phyloP scores from a whole-genome alignment of 2,888 invertebrate species.

The Unio pictorum region DNA sequence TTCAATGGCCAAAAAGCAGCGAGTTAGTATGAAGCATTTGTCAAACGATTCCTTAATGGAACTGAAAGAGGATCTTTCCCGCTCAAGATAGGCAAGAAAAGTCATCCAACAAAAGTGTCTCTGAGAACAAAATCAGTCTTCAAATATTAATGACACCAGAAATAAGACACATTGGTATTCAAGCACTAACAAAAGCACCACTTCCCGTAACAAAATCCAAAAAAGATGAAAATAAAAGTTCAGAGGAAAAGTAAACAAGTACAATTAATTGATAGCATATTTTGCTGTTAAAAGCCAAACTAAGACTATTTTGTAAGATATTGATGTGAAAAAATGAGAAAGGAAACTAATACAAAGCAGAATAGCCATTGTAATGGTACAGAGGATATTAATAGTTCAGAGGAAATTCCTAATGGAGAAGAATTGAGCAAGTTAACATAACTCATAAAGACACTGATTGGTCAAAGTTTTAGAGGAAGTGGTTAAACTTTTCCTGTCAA shows the following conservation, averaged over 20 bases:
- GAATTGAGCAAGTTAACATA: slow-evolving; percentile 86
- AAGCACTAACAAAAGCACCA: slow-evolving; percentile 7
- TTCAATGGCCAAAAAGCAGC: too few relatives aligned
- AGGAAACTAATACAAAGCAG: slow-evolving; percentile 1
- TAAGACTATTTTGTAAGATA: not conserved
- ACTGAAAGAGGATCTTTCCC: not conserved
- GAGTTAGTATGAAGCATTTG: not conserved
- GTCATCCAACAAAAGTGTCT: slow-evolving; percentile 3
- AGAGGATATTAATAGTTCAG: slow-evolving; percentile 11
- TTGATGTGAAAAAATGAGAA: not conserved
- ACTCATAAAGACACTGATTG: slow-evolving; percentile 89
- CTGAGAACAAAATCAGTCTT: slow-evolving; percentile 1
- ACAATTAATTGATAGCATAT: not conserved
- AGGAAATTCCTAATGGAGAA: slow-evolving; percentile 73
- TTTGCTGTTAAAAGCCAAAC: slow-evolving; percentile 6
- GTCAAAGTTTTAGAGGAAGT: slow-evolving; percentile 84
- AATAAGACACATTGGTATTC: not conserved
- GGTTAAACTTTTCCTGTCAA: slow-evolving; percentile 90
- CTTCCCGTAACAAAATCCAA: too few relatives aligned
- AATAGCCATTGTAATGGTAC: not conserved
- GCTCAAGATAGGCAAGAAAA: slow-evolving; percentile 11
- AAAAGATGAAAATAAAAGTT: too few relatives aligned
- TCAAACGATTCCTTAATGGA: slow-evolving; percentile 7
- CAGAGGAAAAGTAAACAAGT: not conserved
- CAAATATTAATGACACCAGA: not conserved